Evolutionary conservation across 2,797 vertebrate species (phyloP).

Genomic region (Pseudomugil tenellus): DNA sequence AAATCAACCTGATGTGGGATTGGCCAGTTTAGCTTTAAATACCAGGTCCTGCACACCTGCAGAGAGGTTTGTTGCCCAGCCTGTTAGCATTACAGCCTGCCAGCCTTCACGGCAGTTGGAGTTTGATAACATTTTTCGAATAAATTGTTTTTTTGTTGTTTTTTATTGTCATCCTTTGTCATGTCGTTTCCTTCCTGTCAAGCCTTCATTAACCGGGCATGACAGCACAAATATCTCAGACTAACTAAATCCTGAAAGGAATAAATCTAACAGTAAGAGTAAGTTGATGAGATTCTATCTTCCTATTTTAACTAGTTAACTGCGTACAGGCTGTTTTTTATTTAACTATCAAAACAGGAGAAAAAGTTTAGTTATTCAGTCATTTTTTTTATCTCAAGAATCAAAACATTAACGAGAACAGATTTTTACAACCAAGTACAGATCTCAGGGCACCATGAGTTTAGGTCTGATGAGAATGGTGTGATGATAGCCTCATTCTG

Average conservation of each 20-base stretch:
- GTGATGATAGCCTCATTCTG: background rate
- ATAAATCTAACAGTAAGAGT: conserved; percentile 2
- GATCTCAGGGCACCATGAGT: background rate
- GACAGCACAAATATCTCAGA: no score
- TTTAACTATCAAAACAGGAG: background rate
- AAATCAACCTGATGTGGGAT: no score
- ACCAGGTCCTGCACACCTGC: no score
- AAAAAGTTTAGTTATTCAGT: background rate
- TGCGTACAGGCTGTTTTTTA: background rate
- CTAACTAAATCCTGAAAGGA: background rate
- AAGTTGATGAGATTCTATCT: background rate
- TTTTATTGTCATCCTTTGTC: no score
- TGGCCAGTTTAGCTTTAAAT: no score
- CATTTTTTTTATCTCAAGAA: background rate
- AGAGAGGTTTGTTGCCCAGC: no score
- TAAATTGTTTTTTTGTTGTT: no score
- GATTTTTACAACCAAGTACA: background rate
- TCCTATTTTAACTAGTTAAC: background rate
- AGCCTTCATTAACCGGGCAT: no score
- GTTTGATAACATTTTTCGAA: no score
- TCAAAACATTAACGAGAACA: background rate
- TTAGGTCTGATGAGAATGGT: background rate
- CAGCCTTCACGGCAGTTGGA: no score
- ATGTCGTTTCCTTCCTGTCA: no score
- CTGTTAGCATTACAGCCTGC: no score